Evolutionary conservation across 2,113 vertebrate species (phyloP).

Genomic region (Sinosuthora webbiana): DNA sequence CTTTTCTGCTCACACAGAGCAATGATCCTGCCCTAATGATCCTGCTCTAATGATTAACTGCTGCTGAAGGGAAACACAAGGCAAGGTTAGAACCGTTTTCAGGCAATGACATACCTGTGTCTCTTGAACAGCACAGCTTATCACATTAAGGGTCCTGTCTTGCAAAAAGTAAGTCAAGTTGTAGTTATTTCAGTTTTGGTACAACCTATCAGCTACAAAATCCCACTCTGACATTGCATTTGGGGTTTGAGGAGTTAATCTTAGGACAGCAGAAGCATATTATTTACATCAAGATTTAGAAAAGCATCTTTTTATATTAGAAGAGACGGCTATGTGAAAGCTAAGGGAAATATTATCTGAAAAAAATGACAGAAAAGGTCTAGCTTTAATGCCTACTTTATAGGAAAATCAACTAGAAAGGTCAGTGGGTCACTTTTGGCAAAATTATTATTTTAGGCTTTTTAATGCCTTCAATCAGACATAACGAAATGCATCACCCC

Average conservation of each 20-base stretch:
- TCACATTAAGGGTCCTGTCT: background rate
- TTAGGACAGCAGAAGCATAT: background rate
- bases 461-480: background rate
- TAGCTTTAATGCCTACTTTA: background rate
- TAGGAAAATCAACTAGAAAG: background rate
- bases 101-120: constrained; percentile 5
- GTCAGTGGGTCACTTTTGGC: background rate
- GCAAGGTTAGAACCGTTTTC: constrained; percentile 42
- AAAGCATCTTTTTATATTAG: background rate
- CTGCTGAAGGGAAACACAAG: constrained; percentile 42
- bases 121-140: background rate
- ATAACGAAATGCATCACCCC: background rate
- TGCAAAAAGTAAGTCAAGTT: background rate
- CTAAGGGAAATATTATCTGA: background rate
- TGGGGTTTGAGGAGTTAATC: background rate
- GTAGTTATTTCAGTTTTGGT: background rate
- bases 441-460: background rate
- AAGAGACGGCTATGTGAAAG: background rate
- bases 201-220: background rate
- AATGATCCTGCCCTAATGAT: constrained; percentile 14
- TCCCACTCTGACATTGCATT: background rate
- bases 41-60: constrained; percentile 45
- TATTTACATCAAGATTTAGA: background rate
- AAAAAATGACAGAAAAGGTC: background rate
- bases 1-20: constrained; percentile 46